Percentiles rank a stretch among this genome's conserved stretches.
These are phyloP conservation scores for Psilopogon haemacephalus DNA, from an alignment of 2,113 vertebrate genomes.

Conservation along the genomic window DNA sequence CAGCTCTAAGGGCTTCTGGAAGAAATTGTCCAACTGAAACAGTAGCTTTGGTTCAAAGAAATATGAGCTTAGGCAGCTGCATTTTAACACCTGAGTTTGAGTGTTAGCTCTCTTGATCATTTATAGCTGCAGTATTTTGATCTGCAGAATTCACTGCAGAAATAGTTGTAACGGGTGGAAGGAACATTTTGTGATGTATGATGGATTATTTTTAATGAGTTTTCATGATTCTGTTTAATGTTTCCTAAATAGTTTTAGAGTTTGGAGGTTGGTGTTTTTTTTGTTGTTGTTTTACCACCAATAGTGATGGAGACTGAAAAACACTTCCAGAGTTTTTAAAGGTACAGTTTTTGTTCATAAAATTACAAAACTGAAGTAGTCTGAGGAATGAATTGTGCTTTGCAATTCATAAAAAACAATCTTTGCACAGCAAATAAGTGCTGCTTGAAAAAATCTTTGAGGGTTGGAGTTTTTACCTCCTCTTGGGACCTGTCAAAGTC, in stretches of 20 bases:
- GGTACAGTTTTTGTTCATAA: not conserved
- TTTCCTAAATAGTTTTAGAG: not conserved
- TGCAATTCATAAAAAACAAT: not conserved
- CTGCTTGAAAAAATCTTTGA: not conserved
- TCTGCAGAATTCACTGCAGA: slow-evolving; percentile 31
- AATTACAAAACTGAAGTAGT: not conserved
- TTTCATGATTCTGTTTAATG: not conserved
- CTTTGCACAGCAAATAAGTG: not conserved
- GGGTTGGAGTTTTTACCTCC: not conserved
- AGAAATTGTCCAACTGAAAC: slow-evolving; percentile 60
- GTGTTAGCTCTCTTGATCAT: slow-evolving; percentile 37
- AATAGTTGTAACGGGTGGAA: not conserved
- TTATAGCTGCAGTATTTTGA: slow-evolving; percentile 38
- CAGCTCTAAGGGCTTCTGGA: slow-evolving; percentile 33
- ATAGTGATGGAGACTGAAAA: not conserved
- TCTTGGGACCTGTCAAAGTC: not conserved
- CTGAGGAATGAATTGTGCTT: not conserved
- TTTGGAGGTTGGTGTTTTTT: not conserved
- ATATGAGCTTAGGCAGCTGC: slow-evolving; percentile 31
- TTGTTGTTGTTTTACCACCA: not conserved
- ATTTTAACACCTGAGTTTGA: slow-evolving; percentile 60
- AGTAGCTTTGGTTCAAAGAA: slow-evolving; percentile 61
- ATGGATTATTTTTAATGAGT: not conserved
- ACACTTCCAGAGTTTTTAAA: not conserved
- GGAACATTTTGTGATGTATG: not conserved